Base-by-base conservation (phyloP, 1,140 invertebrate genomes). In the Elysia chlorotica region DNA sequence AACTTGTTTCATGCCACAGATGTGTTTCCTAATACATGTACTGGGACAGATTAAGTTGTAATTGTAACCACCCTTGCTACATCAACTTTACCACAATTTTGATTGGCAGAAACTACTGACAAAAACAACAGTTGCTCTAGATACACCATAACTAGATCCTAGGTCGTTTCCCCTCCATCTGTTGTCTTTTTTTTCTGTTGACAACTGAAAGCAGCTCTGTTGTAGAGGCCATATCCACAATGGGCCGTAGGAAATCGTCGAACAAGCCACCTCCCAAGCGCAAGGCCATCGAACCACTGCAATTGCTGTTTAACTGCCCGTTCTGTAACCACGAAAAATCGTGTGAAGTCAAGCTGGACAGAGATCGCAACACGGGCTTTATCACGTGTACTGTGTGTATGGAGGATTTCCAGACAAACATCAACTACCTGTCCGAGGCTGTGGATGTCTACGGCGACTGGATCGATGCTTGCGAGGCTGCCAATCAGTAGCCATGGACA, bases 281-380 rank as follows among this genome's bases (percentile, higher is more conserved):
- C 76, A 99, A 98, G 89, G 92, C 93, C 5, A 96, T 99, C 79
- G 92, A 96, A 84, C 95, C 97, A 1, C 87, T 99, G 33, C 97
- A 99, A 83, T 93, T 93, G 62, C 93, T 96, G 82, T 99, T 99
- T 86, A 99, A 99, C 86, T 99, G 98, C 84, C 98, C 98, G 4
- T 99, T 99, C 90, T 99, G 98, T 87, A 99, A 99, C 89, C 98
- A 99, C 85, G 98, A 99, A 88, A 97, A 96, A 81, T 98, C 96
- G 0, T 99, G 98, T 89, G 97, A 99, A 90, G 98, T 99, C 53
- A 99, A 99, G 92, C n/a, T n/a, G n/a, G 97, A 99, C 88, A 94
- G 97, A 88, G 91, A 92, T 19, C 88, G 94, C 78, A 98, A 96
- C 88, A 95, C 95, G 53, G 97, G 96, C 2, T 91, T 92, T 88